A percentile compares a stretch with the other conserved stretches of the same genome.
phyloP scores from a whole-genome alignment of 2,888 invertebrate genomes.

The Exocentrus adspersus region DNA sequence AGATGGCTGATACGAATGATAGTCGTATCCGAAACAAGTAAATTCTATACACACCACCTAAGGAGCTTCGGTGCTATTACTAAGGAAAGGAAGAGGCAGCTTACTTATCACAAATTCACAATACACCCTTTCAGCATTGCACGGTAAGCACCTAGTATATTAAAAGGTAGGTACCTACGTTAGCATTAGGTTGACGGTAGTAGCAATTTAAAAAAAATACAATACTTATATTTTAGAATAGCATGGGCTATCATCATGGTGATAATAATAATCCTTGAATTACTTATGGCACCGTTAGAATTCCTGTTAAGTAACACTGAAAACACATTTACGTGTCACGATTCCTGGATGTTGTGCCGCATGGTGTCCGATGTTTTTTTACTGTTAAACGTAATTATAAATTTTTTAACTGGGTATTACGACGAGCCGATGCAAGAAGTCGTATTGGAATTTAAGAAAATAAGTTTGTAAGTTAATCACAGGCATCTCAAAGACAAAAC shows the following conservation, averaged over 20 bases:
- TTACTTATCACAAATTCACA: conserved; percentile 45
- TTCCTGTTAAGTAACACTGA: conserved; percentile 37
- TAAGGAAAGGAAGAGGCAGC: conserved; percentile 52
- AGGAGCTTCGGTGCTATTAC: conserved; percentile 53
- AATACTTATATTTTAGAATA: conserved; percentile 38
- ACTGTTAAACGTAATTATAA: conserved; percentile 44
- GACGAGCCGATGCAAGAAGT: conserved; percentile 54
- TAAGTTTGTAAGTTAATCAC: conserved; percentile 41
- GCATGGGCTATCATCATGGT: conserved; percentile 49
- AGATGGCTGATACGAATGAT: conserved; percentile 44
- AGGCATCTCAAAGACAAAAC: neutral
- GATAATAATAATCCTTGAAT: conserved; percentile 43
- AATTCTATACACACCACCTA: conserved; percentile 51
- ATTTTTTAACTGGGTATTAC: conserved; percentile 52
- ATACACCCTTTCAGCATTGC: conserved; percentile 54
- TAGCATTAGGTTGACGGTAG: too few relatives aligned
- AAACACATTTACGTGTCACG: conserved; percentile 19
- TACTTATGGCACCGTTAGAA: conserved; percentile 47
- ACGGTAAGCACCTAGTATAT: conserved; percentile 40
- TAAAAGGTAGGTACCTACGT: neutral
- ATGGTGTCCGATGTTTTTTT: conserved; percentile 37
- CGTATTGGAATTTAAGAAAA: conserved; percentile 46
- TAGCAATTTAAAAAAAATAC: too few relatives aligned
- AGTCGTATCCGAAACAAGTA: conserved; percentile 49
- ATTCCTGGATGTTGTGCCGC: conserved; percentile 29